Percentiles rank a stretch among this genome's conserved stretches.
phyloP scores from a whole-genome alignment of 2,113 vertebrate species.

The pig (Sus scrofa) region T2T-Sscrofa CM000822.6:10913501-10914000 shows the following conservation, averaged over 20 bases:
- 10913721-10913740: background rate
- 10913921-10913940: background rate
- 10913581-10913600: background rate
- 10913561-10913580: too few relatives aligned
- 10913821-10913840: background rate
- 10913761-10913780: background rate
- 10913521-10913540: too few relatives aligned
- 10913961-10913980: background rate
- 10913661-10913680: background rate
- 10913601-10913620: background rate
- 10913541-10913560: too few relatives aligned
- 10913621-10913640: background rate
- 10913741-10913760: background rate
- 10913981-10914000: background rate
- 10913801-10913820: background rate
- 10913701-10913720: background rate
- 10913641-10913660: background rate
- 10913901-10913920: background rate
- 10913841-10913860: background rate
- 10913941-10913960: background rate
- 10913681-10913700: background rate
- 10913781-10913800: background rate
- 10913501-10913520: too few relatives aligned
- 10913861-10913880: background rate
- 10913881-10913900: background rate